A percentile compares a stretch with the other conserved stretches of the same genome.
Evolutionary conservation across 2,888 invertebrate species (phyloP).

Genomic region (Ennomos quercinarius): DNA sequence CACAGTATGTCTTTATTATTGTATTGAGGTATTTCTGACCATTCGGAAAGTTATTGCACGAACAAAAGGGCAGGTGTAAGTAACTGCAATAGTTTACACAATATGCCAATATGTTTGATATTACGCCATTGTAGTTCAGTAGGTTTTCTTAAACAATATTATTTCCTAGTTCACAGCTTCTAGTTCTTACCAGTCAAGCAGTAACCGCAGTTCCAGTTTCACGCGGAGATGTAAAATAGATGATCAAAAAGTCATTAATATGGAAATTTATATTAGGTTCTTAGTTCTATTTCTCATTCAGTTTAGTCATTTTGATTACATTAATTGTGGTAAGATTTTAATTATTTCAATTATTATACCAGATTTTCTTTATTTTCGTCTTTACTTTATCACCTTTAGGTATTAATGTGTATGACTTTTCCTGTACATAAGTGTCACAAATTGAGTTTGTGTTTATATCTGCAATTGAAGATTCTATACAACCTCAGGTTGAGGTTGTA

Average conservation of each 20-base stretch:
- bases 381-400: too few species aligned
- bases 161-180: slow-evolving; percentile 7
- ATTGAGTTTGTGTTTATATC: too few species aligned
- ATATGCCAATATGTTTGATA: slow-evolving; percentile 28
- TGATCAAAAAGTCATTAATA: slow-evolving; percentile 26
- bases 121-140: slow-evolving; percentile 34
- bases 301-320: slow-evolving; percentile 38
- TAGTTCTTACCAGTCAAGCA: slow-evolving; percentile 12
- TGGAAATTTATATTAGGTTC: slow-evolving; percentile 31
- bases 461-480: too few species aligned
- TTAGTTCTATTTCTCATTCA: slow-evolving; percentile 41
- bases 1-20: too few species aligned
- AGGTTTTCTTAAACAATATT: slow-evolving; percentile 24
- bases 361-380: too few species aligned
- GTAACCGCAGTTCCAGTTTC: slow-evolving; percentile 2
- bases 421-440: too few species aligned
- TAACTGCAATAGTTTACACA: slow-evolving; percentile 19
- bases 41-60: background rate
- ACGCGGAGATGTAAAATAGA: slow-evolving; percentile 20
- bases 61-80: slow-evolving; percentile 9
- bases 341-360: background rate
- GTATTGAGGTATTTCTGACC: too few species aligned
- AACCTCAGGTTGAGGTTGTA: too few species aligned
- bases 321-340: slow-evolving; percentile 55
- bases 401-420: too few species aligned